Base-by-base conservation (phyloP, 2,888 invertebrate species). In the Aleiodes alternator region DNA sequence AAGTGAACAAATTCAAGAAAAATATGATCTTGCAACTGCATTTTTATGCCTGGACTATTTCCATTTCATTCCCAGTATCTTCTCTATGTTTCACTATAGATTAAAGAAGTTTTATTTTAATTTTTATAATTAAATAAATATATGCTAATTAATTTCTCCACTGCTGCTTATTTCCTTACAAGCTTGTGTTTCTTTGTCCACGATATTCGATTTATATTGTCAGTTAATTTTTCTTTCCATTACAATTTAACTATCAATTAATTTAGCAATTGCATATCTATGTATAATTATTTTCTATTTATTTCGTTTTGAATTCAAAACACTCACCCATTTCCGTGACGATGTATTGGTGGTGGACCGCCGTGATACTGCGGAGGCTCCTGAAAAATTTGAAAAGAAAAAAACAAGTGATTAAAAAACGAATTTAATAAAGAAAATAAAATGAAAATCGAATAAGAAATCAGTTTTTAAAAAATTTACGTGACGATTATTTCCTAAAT, bases 301-400 rank as follows among this genome's bases (percentile, higher is more conserved):
- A 38, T 61, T 59, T 14, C 6, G 16, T 64, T 70, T 31, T 23
- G 51, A 64, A 51, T 66, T 50, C 59, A 51, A 23, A 23, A 31
- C 23, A 85, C 88, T 88, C 83, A 89, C 89, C 89, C 89, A 80
- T 86, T 87, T 74, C 88, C 88, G 76, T 87, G 89, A 70, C 89
- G 88, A 74, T 88, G 87, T 57, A 83, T 81, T 53, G 86, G 85
- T 59, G 86, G 81, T 76, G 89, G 87, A 50, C 82, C 84, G 75
- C 86, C 83, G 72, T 86, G 87, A 76, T 86, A 87, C n/a, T 86
- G 85, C 34, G 86, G 81, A 79, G 84, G 79, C 72, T 89, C 89
- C 89, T 89, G 38, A 53, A 73, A 16, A 56, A 59, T 43, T 68
- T 23, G 68, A 8, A 7, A 53, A 69, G 11, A n/a, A 14, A 48